Percentiles rank a stretch among this genome's conserved stretches.
These are phyloP conservation scores for Netelia melanura DNA, from an alignment of 2,888 invertebrate species.

Conservation along the genomic window DNA sequence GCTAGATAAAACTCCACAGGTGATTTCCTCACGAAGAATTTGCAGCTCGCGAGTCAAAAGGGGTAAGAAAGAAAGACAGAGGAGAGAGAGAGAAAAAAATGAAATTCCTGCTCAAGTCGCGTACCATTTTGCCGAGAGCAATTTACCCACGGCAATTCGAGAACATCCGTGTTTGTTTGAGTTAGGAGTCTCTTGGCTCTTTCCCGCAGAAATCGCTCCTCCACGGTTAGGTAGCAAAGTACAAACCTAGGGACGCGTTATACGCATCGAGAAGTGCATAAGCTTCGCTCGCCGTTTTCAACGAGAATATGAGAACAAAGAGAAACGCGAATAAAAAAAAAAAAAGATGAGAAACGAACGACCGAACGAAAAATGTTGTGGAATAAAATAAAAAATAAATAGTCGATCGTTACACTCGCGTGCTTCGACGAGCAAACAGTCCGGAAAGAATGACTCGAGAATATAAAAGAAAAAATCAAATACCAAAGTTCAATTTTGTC, in stretches of 20 bases:
- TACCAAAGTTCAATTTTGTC: not conserved
- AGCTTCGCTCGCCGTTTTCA: slow-evolving; percentile 31
- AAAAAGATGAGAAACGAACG: slow-evolving; percentile 28
- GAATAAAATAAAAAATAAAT: slow-evolving; percentile 56
- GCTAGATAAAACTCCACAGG: not conserved
- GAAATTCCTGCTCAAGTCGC: slow-evolving; percentile 54
- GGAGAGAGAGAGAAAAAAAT: slow-evolving; percentile 10
- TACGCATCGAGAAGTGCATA: slow-evolving; percentile 53
- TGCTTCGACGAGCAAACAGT: slow-evolving; percentile 38
- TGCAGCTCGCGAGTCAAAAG: not conserved
- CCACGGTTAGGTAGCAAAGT: not conserved
- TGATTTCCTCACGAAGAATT: slow-evolving; percentile 42
- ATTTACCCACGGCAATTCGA: slow-evolving; percentile 60
- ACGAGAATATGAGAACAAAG: slow-evolving; percentile 34
- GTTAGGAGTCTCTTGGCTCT: slow-evolving; percentile 70
- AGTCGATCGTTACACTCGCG: slow-evolving; percentile 61
- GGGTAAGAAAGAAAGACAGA: slow-evolving; percentile 6
- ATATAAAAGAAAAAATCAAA: not conserved
- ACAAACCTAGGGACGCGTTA: not conserved
- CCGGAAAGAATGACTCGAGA: slow-evolving; percentile 18
- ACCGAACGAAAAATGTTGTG: slow-evolving; percentile 27
- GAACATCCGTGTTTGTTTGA: slow-evolving; percentile 77
- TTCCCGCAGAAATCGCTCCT: slow-evolving; percentile 39
- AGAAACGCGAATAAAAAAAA: slow-evolving; percentile 52
- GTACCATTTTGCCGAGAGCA: slow-evolving; percentile 41